These are phyloP conservation scores for Oxyruncus cristatus DNA, from an alignment of 2,113 vertebrate species.

Conservation along the genomic window DNA sequence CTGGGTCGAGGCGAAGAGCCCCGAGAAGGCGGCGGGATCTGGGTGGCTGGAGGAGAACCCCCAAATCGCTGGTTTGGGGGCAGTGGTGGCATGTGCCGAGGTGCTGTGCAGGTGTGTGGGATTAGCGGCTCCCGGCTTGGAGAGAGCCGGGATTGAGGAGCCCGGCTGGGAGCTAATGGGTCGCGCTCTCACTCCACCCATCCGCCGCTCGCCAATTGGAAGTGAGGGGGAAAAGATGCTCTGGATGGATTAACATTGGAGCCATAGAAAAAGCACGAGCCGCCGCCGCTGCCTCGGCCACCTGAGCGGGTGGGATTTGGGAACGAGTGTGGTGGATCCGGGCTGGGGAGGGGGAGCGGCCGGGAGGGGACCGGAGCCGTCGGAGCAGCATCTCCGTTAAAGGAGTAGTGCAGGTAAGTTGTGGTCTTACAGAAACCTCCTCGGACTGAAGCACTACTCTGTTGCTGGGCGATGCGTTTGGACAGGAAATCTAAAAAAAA, in stretches of 20 bases:
- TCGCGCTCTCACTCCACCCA: constrained; percentile 51
- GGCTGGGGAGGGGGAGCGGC: background rate
- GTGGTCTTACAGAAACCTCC: background rate
- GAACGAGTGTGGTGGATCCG: background rate
- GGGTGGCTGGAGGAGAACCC: background rate
- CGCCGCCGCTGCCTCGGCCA: background rate
- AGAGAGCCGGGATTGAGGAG: background rate
- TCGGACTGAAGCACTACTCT: background rate
- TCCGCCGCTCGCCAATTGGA: constrained; percentile 56
- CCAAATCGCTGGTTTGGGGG: background rate
- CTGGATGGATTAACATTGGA: constrained; percentile 43
- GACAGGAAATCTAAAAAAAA: background rate
- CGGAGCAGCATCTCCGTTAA: background rate
- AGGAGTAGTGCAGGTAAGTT: constrained; percentile 58
- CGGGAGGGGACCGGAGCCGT: background rate
- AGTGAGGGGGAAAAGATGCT: constrained; percentile 61
- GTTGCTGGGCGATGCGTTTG: background rate
- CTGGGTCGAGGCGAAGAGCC: background rate
- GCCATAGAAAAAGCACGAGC: constrained; percentile 17
- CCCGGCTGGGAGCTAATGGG: constrained; percentile 51
- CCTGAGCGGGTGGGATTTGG: constrained; percentile 36
- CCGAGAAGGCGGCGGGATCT: background rate
- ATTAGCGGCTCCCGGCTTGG: no score
- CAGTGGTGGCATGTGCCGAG: background rate
- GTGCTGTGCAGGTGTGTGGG: background rate